Conservation (phyloP, 1,140 invertebrate species). For the Charaxes varanes region DNA sequence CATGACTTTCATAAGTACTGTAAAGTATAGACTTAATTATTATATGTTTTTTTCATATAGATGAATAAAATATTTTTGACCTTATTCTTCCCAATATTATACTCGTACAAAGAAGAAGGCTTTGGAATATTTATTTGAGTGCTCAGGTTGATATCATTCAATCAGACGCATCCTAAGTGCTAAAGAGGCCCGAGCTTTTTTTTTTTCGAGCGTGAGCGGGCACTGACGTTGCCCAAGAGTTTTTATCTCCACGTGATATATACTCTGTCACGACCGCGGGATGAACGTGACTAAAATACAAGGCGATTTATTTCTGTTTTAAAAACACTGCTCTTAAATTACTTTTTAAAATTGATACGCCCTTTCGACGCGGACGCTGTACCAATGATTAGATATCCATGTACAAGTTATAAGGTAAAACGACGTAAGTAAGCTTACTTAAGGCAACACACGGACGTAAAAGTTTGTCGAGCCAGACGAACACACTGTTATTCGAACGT, state of each 20-base stretch:
- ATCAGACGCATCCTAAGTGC: conserved; percentile 48
- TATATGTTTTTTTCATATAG: no score
- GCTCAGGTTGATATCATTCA: conserved; percentile 29
- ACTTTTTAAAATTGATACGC: conserved; percentile 17
- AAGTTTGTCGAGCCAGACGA: no score
- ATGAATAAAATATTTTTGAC: no score
- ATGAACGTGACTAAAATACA: conserved; percentile 62
- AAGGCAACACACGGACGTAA: no score
- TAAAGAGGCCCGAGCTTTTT: conserved; percentile 38
- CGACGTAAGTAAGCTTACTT: conserved; percentile 3
- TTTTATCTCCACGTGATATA: conserved; percentile 65
- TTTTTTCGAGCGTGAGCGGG: conserved; percentile 45
- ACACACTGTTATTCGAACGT: no score
- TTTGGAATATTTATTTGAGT: neutral
- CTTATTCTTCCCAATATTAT: no score
- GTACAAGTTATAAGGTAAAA: conserved; percentile 2
- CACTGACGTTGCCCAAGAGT: conserved; percentile 39
- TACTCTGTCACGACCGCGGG: conserved; percentile 52
- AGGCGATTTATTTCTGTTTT: conserved; percentile 43
- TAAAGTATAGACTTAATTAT: no score
- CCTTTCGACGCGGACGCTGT: conserved; percentile 2
- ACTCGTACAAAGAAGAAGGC: no score
- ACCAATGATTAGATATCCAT: conserved; percentile 3
- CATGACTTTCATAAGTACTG: no score
- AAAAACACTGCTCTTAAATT: conserved; percentile 23